Evolutionary conservation across 2,113 vertebrate species (phyloP), one percentile per base, ranked within the genome.

Genomic region (Odocoileus virginianus): DNA sequence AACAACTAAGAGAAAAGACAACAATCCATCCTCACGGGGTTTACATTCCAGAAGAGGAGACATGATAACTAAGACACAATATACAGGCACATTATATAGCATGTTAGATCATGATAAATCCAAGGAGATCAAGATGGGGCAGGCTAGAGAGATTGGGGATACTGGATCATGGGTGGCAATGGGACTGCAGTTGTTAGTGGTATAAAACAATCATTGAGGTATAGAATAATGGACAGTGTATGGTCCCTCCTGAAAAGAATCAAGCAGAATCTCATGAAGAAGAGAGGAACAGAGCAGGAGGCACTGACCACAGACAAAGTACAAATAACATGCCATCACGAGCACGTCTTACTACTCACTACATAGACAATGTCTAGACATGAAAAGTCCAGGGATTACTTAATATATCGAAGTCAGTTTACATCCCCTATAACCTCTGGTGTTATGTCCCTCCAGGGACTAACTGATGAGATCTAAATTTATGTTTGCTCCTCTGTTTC

Each of bases 21-120:
- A 23, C 6, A 47, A n/a, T 71, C 6, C 12, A 0, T 9, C 30
- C 9, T 57, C n/a, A 16, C 8, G 6, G 60, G 6, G 11, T 10
- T 82, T 57, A 85, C 61, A 28, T 40, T 89, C 60, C 14, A 4
- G 43, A 92, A 25, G 6, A 87, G 4, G 10, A 55, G 15, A 58
- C 2, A 21, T 1, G 12, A 19, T 60, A 55, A 86, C 81, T 52
- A 79, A 78, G 52, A 76, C 3, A 25, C 47, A 82, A 64, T 45
- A 61, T 6, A 19, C 4, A 78, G 15, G 15, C 67, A 78, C 79
- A 15, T 78, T 85, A 76, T 40, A 17, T 16, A 50, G 30, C 93
- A 30, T 76, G 84, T 47, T 55, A 71, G 47, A 61, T 28, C 27
- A 47, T 82, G n/a, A 95, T 71, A 57, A 87, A 92, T 30, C 19